These are phyloP conservation scores for Propithecus coquereli DNA, from an alignment of 2,113 vertebrate species.

Conservation along the genomic window DNA sequence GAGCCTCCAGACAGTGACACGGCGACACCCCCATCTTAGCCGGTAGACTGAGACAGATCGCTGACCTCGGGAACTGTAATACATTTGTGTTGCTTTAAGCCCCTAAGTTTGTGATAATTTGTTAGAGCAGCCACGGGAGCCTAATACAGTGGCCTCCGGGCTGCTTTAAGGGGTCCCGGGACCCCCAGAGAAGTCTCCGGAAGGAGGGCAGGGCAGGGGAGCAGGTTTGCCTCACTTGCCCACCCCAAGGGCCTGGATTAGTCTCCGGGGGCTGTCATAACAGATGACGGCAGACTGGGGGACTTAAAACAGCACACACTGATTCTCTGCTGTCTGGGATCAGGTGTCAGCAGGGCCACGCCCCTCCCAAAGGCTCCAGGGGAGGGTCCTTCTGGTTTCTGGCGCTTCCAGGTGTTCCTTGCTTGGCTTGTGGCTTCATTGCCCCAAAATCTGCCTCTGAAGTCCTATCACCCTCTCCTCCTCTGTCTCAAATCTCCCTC, in stretches of 20 bases:
- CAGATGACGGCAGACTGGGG: rapidly evolving
- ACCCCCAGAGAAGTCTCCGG: background rate
- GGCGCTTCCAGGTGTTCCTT: too few relatives aligned
- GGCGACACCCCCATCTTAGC: too few relatives aligned
- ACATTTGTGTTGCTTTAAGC: too few relatives aligned
- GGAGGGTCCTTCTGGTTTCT: background rate
- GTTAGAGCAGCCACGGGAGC: background rate
- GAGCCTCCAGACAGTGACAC: too few relatives aligned
- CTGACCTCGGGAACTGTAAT: background rate
- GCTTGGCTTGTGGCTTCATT: too few relatives aligned
- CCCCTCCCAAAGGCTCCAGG: background rate
- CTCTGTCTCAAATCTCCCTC: background rate
- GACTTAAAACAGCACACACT: background rate
- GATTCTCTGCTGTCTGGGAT: too few relatives aligned
- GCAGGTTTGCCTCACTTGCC: too few relatives aligned
- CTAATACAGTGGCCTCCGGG: background rate
- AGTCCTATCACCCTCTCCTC: too few relatives aligned
- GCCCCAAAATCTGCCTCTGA: background rate
- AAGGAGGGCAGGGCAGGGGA: too few relatives aligned
- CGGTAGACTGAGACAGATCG: background rate
- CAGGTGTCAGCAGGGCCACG: rapidly evolving
- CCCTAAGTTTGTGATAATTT: background rate
- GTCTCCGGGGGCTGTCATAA: too few relatives aligned
- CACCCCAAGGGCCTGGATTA: background rate
- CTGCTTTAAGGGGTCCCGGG: background rate